Percentiles rank a stretch among this genome's conserved stretches.
Evolutionary conservation across 2,113 vertebrate species (phyloP).

Genomic region (Muscicapa adusta): DNA sequence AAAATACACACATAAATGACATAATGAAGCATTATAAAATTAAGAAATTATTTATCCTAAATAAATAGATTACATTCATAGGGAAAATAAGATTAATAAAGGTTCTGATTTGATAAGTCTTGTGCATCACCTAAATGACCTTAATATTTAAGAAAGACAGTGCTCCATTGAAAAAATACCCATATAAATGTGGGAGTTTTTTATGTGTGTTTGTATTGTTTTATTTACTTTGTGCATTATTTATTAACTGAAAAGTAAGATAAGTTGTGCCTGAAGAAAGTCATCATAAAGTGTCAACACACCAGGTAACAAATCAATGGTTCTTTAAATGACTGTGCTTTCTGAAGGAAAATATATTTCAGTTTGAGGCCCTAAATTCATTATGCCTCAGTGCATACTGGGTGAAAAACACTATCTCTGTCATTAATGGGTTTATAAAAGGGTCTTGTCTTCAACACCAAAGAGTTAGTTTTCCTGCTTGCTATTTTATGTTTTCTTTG

Average conservation of each 20-base stretch:
- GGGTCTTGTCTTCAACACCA: slow-evolving; percentile 27
- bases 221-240: slow-evolving; percentile 39
- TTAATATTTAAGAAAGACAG: background rate
- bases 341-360: slow-evolving; percentile 56
- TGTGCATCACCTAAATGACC: background rate
- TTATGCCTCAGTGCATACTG: slow-evolving; percentile 50
- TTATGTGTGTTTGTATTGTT: background rate
- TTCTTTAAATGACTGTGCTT: slow-evolving; percentile 54
- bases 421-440: slow-evolving; percentile 70
- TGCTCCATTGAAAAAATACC: background rate
- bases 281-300: slow-evolving; percentile 51
- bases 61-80: background rate
- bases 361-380: slow-evolving; percentile 52
- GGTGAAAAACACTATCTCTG: slow-evolving; percentile 42
- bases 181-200: background rate
- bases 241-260: slow-evolving; percentile 52
- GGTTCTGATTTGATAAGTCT: background rate
- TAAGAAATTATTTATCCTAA: background rate
- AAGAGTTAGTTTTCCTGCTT: slow-evolving; percentile 13
- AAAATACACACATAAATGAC: background rate
- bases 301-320: slow-evolving; percentile 57
- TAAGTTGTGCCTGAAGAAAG: slow-evolving; percentile 5
- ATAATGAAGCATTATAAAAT: background rate
- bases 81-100: slow-evolving; percentile 18
- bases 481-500: slow-evolving; percentile 24